A percentile compares a stretch with the other conserved stretches of the same genome.
These are phyloP conservation scores for Propithecus coquereli DNA, from an alignment of 2,113 vertebrate species.

Conservation along the genomic window DNA sequence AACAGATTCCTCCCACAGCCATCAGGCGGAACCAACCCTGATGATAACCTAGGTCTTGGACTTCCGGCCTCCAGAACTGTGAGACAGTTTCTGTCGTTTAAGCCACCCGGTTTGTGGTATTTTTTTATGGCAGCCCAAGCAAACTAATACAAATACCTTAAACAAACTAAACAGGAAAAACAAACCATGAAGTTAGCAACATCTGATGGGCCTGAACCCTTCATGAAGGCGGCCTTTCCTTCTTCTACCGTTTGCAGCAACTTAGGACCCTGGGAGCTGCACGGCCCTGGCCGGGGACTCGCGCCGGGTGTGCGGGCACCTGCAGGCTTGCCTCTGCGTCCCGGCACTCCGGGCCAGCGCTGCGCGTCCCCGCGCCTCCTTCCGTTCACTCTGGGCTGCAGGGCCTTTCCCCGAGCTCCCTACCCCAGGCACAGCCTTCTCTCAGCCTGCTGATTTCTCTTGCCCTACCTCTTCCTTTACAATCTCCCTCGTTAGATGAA, in stretches of 20 bases:
- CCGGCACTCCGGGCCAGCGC: no score
- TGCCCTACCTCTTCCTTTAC: neutral
- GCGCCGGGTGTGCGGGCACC: fast-evolving
- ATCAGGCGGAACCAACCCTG: neutral
- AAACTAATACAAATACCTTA: neutral
- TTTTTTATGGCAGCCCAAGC: neutral
- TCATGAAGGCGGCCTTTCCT: neutral
- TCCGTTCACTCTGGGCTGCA: neutral
- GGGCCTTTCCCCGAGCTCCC: neutral
- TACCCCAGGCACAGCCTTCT: neutral
- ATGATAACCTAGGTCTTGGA: neutral
- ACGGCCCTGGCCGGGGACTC: neutral
- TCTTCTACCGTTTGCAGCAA: neutral
- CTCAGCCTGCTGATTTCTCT: neutral
- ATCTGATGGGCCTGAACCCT: neutral
- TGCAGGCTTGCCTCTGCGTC: no score
- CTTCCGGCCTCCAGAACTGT: neutral
- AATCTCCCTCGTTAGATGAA: neutral
- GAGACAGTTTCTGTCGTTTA: neutral
- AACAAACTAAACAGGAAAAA: neutral
- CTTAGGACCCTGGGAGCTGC: neutral
- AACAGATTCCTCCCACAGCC: neutral
- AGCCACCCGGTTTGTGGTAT: neutral
- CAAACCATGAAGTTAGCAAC: neutral
- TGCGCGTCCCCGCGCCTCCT: neutral